Base-by-base conservation (phyloP, 1,140 invertebrate genomes). In the Drosophila simulans region DNA sequence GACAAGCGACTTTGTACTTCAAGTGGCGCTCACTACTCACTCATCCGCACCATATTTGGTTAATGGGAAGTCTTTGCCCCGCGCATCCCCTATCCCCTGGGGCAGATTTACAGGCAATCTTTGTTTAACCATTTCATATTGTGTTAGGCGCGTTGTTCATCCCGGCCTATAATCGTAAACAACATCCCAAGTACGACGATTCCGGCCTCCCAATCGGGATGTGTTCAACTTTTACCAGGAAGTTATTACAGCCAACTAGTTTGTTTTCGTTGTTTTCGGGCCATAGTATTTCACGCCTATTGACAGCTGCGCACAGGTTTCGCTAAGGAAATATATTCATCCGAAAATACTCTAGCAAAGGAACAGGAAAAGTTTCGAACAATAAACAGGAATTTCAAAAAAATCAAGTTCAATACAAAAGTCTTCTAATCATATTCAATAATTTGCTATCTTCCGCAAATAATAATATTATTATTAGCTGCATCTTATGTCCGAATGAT, bases 171-270 rank as follows among this genome's bases (percentile, higher is more conserved):
- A 17, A 34, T 48, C 59, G 68, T 80, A 77, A 86, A 78, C 65
- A 78, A 82, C 74, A 68, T 69, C 34, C 64, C 66, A 69, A 68
- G 59, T 49, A 56, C 34, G 64, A 65, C 34, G 27, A 52, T 46
- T 43, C 42, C 10, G 43, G 17, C 20, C 20, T 3, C 15, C 35
- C 45, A 37, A 22, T 65, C 35, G 15, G 70, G 70, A 77, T 75
- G 68, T 77, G 69, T 49, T 68, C 58, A 79, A 88, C 59, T 86
- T 86, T 88, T 86, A 70, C 79, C 83, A 86, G 83, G 83, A 86
- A 86, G 83, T 88, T 86, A 77, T 69, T 85, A 65, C 48, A n/a
- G 27, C 3, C 48, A 34, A 15, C 48, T 85, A 64, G 77, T 46
- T 66, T 72, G 48, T 69, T 54, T 37, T 66, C 77, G 53, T 63